A percentile compares a stretch with the other conserved stretches of the same genome.
Evolutionary conservation across 1,140 invertebrate genomes (phyloP).

Genomic region (Mamestra configurata): DNA sequence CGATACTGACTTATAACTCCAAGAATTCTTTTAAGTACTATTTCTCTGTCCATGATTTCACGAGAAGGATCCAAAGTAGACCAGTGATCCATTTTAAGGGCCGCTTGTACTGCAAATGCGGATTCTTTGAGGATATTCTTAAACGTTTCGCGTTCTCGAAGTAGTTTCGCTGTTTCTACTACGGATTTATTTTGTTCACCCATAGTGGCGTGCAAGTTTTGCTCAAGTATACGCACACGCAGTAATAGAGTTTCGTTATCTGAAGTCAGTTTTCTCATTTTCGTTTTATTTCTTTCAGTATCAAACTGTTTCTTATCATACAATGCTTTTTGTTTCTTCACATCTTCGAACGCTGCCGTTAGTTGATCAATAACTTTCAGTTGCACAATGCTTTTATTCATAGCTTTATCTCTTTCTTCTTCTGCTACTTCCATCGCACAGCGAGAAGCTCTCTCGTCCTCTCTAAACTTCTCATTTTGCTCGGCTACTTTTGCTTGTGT

Average conservation of each 20-base stretch:
- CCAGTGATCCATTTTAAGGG: constrained; percentile 87
- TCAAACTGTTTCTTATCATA: constrained; percentile 80
- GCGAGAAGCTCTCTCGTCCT: constrained; percentile 80
- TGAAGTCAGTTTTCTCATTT: constrained; percentile 81
- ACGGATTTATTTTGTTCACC: constrained; percentile 84
- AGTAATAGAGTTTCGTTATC: constrained; percentile 80
- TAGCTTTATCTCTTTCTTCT: constrained; percentile 84
- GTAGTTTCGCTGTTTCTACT: constrained; percentile 84
- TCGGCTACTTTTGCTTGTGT: constrained; percentile 88
- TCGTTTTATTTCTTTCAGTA: constrained; percentile 77
- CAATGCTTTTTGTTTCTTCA: constrained; percentile 77
- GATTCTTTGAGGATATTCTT: constrained; percentile 89
- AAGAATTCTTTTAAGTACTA: constrained; percentile 87
- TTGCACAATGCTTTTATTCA: constrained; percentile 88
- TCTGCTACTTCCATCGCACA: constrained; percentile 81
- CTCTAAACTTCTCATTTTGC: constrained; percentile 87
- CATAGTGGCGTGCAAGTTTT: constrained; percentile 88
- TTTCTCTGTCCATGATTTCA: constrained; percentile 87
- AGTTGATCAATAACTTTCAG: constrained; percentile 88
- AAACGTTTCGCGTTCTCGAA: constrained; percentile 87
- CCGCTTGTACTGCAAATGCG: constrained; percentile 88
- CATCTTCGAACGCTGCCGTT: constrained; percentile 84
- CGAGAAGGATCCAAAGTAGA: constrained; percentile 71
- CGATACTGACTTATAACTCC: constrained; percentile 81
- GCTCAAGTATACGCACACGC: constrained; percentile 88